phyloP scores from a whole-genome alignment of 92 coral and sea anemone species.

The Epizoanthus fatuus region DNA sequence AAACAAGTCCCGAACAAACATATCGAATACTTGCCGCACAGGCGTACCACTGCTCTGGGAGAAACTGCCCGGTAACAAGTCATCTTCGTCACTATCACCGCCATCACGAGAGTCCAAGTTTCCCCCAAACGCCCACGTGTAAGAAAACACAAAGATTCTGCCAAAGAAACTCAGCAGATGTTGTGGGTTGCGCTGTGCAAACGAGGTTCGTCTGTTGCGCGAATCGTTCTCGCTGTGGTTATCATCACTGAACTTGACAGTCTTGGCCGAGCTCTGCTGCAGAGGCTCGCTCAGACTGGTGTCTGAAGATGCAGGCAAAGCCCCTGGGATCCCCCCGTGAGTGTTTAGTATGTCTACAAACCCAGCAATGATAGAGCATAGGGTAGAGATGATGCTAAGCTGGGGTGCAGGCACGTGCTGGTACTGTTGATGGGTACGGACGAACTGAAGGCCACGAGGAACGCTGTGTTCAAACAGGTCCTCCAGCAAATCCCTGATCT shows the following conservation, averaged over 20 bases:
- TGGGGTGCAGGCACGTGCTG: constrained; percentile 82
- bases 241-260: constrained; percentile 79
- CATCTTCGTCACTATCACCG: constrained; percentile 70
- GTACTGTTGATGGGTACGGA: constrained; percentile 62
- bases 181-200: constrained; percentile 74
- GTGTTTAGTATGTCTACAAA: constrained; percentile 73
- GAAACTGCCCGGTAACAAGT: constrained; percentile 6
- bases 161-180: constrained; percentile 76
- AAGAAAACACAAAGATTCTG: constrained; percentile 90
- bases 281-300: constrained; percentile 26
- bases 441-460: constrained; percentile 85
- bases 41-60: constrained; percentile 17
- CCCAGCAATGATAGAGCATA: constrained; percentile 88
- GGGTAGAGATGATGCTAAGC: constrained; percentile 78
- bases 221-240: constrained; percentile 47
- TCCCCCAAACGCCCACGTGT: constrained; percentile 97
- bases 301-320: background rate
- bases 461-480: constrained; percentile 80
- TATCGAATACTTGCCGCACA: constrained; percentile 77
- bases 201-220: constrained; percentile 57
- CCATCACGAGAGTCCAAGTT: constrained; percentile 62
- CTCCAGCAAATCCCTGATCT: constrained; percentile 69
- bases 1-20: constrained; percentile 82
- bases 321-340: constrained; percentile 71
- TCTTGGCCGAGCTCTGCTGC: constrained; percentile 67